A percentile compares a stretch with the other conserved stretches of the same genome.
phyloP scores from a whole-genome alignment of 2,797 vertebrate species.

The Neosilurus mollespiculum region DNA sequence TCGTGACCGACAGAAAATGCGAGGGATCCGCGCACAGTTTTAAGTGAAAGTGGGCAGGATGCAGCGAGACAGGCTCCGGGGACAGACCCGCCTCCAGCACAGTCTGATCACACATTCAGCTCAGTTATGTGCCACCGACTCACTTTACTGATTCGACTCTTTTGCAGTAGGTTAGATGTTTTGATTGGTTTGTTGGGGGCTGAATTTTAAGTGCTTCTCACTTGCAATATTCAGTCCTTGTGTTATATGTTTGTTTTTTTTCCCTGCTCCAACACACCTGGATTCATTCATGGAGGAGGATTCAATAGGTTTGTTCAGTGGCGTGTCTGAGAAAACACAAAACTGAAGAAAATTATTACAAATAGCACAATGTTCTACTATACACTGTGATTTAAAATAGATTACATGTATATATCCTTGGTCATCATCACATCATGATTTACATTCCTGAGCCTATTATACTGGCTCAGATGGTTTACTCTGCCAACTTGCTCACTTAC shows the following conservation, averaged over 20 bases:
- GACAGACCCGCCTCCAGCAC: conserved; percentile 10
- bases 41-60: conserved; percentile 49
- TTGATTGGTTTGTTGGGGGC: background rate
- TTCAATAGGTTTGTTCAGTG: background rate
- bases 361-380: background rate
- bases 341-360: background rate
- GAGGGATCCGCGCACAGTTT: conserved; percentile 39
- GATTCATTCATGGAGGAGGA: background rate
- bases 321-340: background rate
- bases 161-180: background rate
- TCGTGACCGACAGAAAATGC: conserved; percentile 4
- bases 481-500: too few species aligned
- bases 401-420: background rate
- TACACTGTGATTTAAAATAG: background rate
- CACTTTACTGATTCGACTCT: background rate
- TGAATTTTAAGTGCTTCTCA: background rate
- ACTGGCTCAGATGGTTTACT: too few species aligned
- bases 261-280: background rate
- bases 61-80: conserved; percentile 16
- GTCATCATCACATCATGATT: background rate
- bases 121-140: background rate
- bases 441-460: background rate
- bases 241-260: background rate
- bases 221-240: background rate
- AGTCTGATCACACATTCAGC: background rate